Conservation (phyloP, 2,797 vertebrate species). For the Urophycis tenuis region DNA sequence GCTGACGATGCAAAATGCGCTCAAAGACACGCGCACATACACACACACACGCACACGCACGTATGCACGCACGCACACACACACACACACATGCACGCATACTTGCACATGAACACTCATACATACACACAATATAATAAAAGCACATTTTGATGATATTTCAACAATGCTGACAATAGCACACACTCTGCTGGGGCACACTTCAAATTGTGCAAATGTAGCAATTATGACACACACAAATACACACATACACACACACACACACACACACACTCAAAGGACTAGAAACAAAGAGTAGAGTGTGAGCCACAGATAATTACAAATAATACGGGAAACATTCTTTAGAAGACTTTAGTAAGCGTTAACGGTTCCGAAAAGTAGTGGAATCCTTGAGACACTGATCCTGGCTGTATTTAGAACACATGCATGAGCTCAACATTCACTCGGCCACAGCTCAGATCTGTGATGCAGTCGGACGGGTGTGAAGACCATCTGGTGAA, state of each 20-base stretch:
- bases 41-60: background rate
- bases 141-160: constrained; percentile 4
- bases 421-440: constrained; percentile 45
- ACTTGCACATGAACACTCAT: background rate
- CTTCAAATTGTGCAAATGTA: no score
- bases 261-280: background rate
- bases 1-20: background rate
- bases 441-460: constrained; percentile 35
- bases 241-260: constrained; percentile 24
- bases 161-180: background rate
- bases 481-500: constrained; percentile 53
- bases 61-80: background rate
- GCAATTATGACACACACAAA: background rate
- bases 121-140: constrained; percentile 7
- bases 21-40: background rate
- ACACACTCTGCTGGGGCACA: background rate
- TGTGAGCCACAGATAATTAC: no score
- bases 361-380: background rate
- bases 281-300: no score
- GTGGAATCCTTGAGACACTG: background rate
- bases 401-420: constrained; percentile 29
- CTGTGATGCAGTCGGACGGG: constrained; percentile 59
- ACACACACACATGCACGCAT: constrained; percentile 5
- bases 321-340: no score
- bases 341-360: background rate